These are phyloP conservation scores for Protophormia terraenovae DNA, from an alignment of 2,888 invertebrate species.

Conservation along the genomic window DNA sequence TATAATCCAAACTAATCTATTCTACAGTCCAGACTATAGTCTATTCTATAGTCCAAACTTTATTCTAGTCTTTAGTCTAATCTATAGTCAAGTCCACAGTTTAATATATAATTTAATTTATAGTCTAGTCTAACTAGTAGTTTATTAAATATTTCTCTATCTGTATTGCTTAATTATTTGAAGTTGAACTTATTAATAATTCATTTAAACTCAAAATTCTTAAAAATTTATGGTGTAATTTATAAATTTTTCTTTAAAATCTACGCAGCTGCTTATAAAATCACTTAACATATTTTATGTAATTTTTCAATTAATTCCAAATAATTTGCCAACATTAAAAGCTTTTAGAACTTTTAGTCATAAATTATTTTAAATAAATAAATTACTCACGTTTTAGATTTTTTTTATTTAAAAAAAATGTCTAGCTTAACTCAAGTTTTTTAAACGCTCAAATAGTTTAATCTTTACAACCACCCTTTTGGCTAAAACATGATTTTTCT, in stretches of 20 bases:
- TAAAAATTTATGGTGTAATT: not conserved
- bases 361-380: not conserved
- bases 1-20: no score
- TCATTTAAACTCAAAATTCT: not conserved
- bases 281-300: not conserved
- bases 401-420: not conserved
- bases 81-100: no score
- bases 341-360: not conserved
- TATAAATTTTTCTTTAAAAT: not conserved
- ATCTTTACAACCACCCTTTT: conserved; percentile 36
- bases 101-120: no score
- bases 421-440: not conserved
- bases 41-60: no score
- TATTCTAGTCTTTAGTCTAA: no score
- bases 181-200: not conserved
- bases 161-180: no score
- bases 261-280: not conserved
- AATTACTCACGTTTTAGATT: conserved; percentile 52
- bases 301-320: not conserved
- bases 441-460: not conserved
- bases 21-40: no score
- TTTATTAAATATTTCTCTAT: no score
- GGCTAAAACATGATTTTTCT: conserved; percentile 52
- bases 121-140: no score
- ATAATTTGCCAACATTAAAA: not conserved